phyloP scores from a whole-genome alignment of 2,888 invertebrate species.

The Euspilapteryx auroguttella region DNA sequence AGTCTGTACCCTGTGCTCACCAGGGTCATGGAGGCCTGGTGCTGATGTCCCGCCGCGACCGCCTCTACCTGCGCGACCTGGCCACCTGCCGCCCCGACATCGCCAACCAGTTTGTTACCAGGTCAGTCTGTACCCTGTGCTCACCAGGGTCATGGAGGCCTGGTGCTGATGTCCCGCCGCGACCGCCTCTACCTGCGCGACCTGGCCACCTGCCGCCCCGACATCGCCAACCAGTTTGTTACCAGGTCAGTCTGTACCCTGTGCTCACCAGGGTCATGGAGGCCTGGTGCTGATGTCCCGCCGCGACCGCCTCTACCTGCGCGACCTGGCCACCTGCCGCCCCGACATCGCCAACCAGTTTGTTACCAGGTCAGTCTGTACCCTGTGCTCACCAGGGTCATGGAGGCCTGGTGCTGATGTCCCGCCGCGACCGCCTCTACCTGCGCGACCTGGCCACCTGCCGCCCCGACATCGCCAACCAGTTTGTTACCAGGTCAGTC shows the following conservation, averaged over 20 bases:
- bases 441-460: slow-evolving; percentile 41
- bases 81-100: slow-evolving; percentile 41
- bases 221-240: slow-evolving; percentile 36
- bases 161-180: no score
- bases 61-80: slow-evolving; percentile 44
- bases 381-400: not conserved
- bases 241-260: slow-evolving; percentile 20
- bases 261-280: no score
- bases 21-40: no score
- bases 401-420: no score
- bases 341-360: slow-evolving; percentile 45
- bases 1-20: not conserved
- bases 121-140: slow-evolving; percentile 14
- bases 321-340: slow-evolving; percentile 40
- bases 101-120: slow-evolving; percentile 33
- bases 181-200: slow-evolving; percentile 46
- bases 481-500: slow-evolving; percentile 34
- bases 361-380: slow-evolving; percentile 23
- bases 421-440: slow-evolving; percentile 38
- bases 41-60: slow-evolving; percentile 37
- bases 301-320: slow-evolving; percentile 42
- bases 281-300: no score
- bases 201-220: slow-evolving; percentile 40
- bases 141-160: no score
- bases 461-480: slow-evolving; percentile 39